Base-by-base conservation (phyloP, 1,140 invertebrate species). In the Tetramorium parvispinum region DNA sequence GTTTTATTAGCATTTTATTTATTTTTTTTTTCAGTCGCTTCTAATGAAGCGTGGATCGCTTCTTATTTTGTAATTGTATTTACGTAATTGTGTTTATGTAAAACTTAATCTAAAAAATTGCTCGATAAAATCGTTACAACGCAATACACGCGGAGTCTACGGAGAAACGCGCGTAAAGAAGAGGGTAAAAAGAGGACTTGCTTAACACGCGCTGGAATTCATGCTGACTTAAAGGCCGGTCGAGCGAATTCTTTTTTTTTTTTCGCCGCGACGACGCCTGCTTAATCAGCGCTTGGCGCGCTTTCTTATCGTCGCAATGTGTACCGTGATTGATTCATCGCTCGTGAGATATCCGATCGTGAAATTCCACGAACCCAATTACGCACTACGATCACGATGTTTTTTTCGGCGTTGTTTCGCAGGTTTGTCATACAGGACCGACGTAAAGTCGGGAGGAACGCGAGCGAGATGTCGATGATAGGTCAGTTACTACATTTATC, bases 401-500 rank as follows among this genome's bases (percentile, higher is more conserved):
- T 27, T n/a, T n/a, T 73, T 59, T 82, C 51, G 24, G 24, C 53
- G 53, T 16, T 49, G 6, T 71, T 21, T 46, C 37, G 24, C 37
- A 37, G 66, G 5, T 11, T 21, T 10, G 76, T 1, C 13, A 37
- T 13, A 4, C 37, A 4, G 49, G 8, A 78, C 11, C 46, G 73
- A 21, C 40, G 49, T n/a, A 16, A 24, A 49, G 13, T 11, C 40
- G 61, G 32, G n/a, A n/a, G n/a, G 13, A 18, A 18, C 51, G 32
- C 53, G 63, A 59, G 40, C 77, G 55, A 37, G 32, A 16, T 78
- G 46, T 27, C 65, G 85, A 70, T 49, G 65, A 66, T 86, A 86
- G 85, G 85, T 86, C 85, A 86, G 77, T 86, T 82, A 82, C 77
- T 46, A 37, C 46, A 75, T 79, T 81, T 86, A 57, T 85, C 51